Evolutionary conservation across 53 echinoderm and acorn worm genomes (phyloP).

Genomic region (Holothuria leucospilota): DNA sequence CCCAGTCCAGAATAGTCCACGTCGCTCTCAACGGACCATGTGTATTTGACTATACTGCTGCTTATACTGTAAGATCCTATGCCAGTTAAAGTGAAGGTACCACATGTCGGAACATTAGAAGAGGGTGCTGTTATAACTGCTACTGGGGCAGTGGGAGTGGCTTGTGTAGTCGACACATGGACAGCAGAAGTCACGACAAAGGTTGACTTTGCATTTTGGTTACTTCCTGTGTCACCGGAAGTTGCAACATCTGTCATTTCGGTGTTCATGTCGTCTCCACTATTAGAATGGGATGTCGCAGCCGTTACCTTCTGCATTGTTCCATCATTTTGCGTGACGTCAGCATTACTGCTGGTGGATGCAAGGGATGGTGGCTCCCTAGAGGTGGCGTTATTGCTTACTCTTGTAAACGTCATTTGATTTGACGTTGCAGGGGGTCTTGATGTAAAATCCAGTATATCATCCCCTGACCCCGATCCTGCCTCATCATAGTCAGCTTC

Average conservation of each 20-base stretch:
- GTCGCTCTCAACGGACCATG: conserved; percentile 1
- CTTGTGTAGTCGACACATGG: neutral
- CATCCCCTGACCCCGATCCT: conserved; percentile 33
- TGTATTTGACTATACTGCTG: conserved; percentile 4
- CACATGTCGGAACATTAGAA: neutral
- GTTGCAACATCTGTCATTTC: neutral
- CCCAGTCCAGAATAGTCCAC: neutral
- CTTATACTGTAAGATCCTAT: neutral
- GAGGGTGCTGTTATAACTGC: neutral
- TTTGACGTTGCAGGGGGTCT: neutral
- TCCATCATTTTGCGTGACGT: no score
- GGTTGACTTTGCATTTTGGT: neutral
- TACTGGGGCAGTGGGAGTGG: neutral
- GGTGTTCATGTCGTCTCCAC: neutral
- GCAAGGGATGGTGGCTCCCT: no score
- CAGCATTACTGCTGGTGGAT: no score
- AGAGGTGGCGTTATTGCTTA: neutral
- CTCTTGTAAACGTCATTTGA: neutral
- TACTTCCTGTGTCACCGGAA: neutral
- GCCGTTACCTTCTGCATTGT: no score
- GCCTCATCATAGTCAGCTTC: neutral
- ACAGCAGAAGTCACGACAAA: neutral
- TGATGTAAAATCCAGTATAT: neutral
- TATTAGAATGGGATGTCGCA: no score
- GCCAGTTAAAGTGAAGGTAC: conserved; percentile 10